Evolutionary conservation across 2,113 vertebrate genomes (phyloP).

Genomic region (Neodon shergylaensis): DNA sequence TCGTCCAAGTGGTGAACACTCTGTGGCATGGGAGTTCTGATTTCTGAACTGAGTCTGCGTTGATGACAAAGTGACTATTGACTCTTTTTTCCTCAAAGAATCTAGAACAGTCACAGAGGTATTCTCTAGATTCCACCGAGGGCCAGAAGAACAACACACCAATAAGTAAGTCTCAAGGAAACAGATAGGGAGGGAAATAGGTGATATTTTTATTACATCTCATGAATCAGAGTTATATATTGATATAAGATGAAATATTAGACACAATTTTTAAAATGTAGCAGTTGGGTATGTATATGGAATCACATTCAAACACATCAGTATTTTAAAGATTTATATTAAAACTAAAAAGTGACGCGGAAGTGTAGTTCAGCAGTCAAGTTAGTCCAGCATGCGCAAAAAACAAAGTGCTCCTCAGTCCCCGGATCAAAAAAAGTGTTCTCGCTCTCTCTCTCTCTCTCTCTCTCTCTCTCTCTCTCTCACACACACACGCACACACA

Average conservation of each 20-base stretch:
- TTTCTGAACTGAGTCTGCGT: neutral
- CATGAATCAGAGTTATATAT: neutral
- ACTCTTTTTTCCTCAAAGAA: neutral
- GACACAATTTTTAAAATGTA: neutral
- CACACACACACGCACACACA: neutral
- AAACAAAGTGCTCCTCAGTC: neutral
- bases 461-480: neutral
- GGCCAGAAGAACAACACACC: neutral
- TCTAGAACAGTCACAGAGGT: neutral
- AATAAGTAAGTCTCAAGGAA: constrained; percentile 32
- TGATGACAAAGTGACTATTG: neutral
- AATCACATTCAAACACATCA: neutral
- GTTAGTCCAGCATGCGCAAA: neutral
- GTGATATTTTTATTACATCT: neutral
- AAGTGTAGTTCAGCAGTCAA: neutral
- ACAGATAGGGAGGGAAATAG: neutral
- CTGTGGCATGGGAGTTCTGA: neutral
- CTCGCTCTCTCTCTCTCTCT: neutral
- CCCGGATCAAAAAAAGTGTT: neutral
- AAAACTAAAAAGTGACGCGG: neutral
- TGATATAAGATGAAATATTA: constrained; percentile 14
- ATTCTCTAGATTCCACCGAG: neutral
- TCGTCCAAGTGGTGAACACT: neutral
- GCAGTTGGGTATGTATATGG: neutral
- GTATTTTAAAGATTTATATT: neutral